Percentiles rank a stretch among this genome's conserved stretches.
phyloP scores from a whole-genome alignment of 1,140 invertebrate species.

The Acromyrmex charruanus region DNA sequence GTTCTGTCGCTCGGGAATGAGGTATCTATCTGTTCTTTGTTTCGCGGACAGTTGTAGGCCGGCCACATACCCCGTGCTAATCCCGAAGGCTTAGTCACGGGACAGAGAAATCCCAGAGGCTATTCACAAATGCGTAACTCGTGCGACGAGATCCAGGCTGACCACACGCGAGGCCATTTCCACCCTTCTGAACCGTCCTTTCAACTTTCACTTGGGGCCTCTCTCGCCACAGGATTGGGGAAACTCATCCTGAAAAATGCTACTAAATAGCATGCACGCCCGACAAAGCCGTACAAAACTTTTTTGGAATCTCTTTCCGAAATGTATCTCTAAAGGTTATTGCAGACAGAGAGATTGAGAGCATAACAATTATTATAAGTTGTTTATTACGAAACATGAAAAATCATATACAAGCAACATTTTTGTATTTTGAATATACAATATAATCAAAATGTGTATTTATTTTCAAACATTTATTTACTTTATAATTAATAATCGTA shows the following conservation, averaged over 20 bases:
- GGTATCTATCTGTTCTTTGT: slow-evolving; percentile 64
- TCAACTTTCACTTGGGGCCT: slow-evolving; percentile 59
- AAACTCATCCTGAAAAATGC: slow-evolving; percentile 50
- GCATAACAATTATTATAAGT: not conserved
- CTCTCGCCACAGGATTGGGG: slow-evolving; percentile 27
- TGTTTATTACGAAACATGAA: not conserved
- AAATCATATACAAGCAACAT: slow-evolving; percentile 2
- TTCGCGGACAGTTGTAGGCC: slow-evolving; percentile 66
- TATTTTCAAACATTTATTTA: not conserved
- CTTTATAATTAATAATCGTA: not conserved
- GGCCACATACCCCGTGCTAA: slow-evolving; percentile 71
- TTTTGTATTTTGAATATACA: not conserved
- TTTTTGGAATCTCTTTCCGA: slow-evolving; percentile 4
- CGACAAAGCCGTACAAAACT: slow-evolving; percentile 19
- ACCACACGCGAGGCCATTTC: slow-evolving; percentile 65
- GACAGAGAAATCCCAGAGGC: slow-evolving; percentile 77
- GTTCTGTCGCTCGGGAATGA: slow-evolving; percentile 16
- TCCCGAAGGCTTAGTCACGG: slow-evolving; percentile 74
- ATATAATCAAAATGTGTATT: not conserved
- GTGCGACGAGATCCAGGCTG: slow-evolving; percentile 63
- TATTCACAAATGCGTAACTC: slow-evolving; percentile 76
- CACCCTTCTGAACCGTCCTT: slow-evolving; percentile 37
- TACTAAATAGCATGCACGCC: slow-evolving; percentile 32
- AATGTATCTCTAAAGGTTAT: not conserved
- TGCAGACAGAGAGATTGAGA: not conserved